Evolutionary conservation across 1,140 invertebrate species (phyloP), one percentile per base, ranked within the genome.

Genomic region (Habropoda laboriosa): DNA sequence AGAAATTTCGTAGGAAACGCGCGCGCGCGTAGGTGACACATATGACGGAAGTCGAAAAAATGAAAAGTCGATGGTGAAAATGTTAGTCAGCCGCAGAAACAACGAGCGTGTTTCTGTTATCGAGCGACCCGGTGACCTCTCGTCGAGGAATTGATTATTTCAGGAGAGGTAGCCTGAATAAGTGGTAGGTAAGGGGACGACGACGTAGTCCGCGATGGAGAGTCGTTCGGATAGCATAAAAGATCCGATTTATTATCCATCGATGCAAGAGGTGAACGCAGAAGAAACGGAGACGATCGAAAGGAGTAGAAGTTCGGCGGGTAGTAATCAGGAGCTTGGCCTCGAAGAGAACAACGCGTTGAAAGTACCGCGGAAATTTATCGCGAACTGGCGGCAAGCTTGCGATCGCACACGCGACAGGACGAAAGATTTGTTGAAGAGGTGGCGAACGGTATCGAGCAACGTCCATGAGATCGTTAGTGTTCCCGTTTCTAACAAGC

Each of bases 321-420:
- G 90, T 40, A 89, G 85, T n/a, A n/a, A n/a, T 40, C 78, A 81
- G 24, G 83, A 90, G n/a, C 85, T 90, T 13, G 87, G 87, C 51
- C 77, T 91, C 72, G 87, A 89, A 35, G 78, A 81, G 21, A 86
- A 86, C 57, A 87, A 90, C 68, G 94, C 94, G 42, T 67, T 85
- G n/a, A 95, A 95, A 87, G 94, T 95, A 57, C 95, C 94, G 10
- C 91, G 94, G n/a, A 96, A 95, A 86, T 95, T 95, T 84, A 95
- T 96, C 82, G 92, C 94, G 0, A 96, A 95, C 70, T 96, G 95
- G 95, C 93, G 93, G 76, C 94, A 95, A 83, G 95, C 95, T 72
- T 96, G 95, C 90, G 95, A 96, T 87, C 94, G 94, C 82, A 96
- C 95, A 0, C 94, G 94, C 84, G 95, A 96, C 82, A 94, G 94